Conservation (phyloP, 2,113 vertebrate species). For the Platysteira castanea region DNA sequence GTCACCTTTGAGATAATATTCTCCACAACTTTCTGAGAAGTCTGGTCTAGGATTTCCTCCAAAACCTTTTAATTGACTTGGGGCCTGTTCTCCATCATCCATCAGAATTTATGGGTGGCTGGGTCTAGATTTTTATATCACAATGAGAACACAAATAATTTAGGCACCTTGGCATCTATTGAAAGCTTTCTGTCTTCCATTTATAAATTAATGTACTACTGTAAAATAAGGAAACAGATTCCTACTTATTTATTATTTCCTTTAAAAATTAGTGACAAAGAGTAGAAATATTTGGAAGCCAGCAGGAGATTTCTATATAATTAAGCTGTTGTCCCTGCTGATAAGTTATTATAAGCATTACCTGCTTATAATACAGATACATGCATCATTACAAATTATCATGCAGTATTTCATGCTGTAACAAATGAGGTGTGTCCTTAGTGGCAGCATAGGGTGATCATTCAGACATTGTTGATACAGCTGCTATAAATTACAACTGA, state of each 20-base stretch:
- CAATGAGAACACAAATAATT: neutral
- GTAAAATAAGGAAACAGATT: neutral
- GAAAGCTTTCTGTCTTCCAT: neutral
- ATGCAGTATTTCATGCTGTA: neutral
- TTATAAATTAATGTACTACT: neutral
- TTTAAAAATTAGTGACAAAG: neutral
- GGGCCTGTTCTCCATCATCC: neutral
- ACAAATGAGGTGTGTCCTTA: neutral
- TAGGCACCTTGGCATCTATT: neutral
- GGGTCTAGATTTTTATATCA: neutral
- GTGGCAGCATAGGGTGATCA: neutral
- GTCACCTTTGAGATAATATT: neutral
- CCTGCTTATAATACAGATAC: neutral
- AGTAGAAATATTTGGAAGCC: neutral
- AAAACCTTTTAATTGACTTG: neutral
- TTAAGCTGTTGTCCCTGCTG: constrained; percentile 32
- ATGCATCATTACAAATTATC: neutral
- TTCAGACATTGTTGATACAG: neutral
- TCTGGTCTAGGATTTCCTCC: neutral
- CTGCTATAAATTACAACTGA: constrained; percentile 19
- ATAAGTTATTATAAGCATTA: constrained; percentile 35
- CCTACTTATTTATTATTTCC: neutral
- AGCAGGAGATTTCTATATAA: constrained; percentile 14
- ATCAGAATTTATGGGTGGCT: neutral
- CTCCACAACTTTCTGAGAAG: neutral